A percentile compares a stretch with the other conserved stretches of the same genome.
Conservation (phyloP, 1,140 invertebrate species). For the Camponotus floridanus region DNA sequence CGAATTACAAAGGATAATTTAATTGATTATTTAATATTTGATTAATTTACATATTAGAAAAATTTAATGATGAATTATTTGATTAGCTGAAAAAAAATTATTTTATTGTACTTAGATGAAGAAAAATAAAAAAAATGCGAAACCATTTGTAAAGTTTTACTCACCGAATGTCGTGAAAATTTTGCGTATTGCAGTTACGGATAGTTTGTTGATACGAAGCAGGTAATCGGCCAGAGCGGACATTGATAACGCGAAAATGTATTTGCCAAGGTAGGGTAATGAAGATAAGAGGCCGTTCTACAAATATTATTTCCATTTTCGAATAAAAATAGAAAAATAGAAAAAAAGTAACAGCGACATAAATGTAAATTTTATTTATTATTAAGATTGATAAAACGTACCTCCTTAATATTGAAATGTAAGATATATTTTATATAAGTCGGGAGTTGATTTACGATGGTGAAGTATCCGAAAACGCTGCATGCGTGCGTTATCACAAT, state of each 20-base stretch:
- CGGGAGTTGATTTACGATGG: constrained; percentile 96
- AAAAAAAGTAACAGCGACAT: not conserved
- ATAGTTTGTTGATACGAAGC: constrained; percentile 88
- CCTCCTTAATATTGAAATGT: constrained; percentile 94
- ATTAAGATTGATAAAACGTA: constrained; percentile 77
- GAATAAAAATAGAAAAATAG: constrained; percentile 33
- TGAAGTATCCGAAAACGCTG: constrained; percentile 98
- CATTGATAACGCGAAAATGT: constrained; percentile 90
- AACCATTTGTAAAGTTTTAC: constrained; percentile 35
- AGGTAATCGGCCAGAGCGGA: constrained; percentile 91
- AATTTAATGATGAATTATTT: not conserved
- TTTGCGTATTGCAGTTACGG: constrained; percentile 91
- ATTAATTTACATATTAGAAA: not conserved
- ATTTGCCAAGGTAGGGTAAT: constrained; percentile 95
- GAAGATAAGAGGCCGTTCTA: constrained; percentile 96
- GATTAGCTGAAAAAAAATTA: not conserved
- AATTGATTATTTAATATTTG: not conserved
- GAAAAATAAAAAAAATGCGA: not conserved
- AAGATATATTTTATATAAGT: constrained; percentile 97
- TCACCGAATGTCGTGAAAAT: constrained; percentile 89
- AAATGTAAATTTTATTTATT: not conserved
- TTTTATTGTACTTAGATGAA: not conserved
- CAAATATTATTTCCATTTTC: constrained; percentile 30
- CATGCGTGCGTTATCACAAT: constrained; percentile 96
- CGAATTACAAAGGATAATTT: not conserved